Base-by-base conservation (phyloP, 2,888 invertebrate genomes). In the Oxytorus armatus region DNA sequence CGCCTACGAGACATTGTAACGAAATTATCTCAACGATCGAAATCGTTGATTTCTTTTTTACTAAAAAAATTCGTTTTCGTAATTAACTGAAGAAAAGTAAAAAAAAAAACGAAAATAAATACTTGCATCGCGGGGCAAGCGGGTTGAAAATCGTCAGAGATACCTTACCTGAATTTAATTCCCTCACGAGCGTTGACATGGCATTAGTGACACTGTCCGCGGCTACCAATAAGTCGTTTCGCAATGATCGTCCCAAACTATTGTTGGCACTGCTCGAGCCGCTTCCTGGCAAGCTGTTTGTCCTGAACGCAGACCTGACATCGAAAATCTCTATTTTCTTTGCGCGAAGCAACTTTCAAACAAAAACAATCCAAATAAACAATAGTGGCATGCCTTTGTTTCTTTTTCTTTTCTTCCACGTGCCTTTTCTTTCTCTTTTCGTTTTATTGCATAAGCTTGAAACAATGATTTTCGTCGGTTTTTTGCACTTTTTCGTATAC, bases 171-270 rank as follows among this genome's bases (percentile, higher is more conserved):
- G 97, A 97, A 93, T 98, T 98, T 70, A 99, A 95, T 93, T 99
- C 99, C 92, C 97, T 95, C 86, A 99, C 99, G 86, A 99, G 95
- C 25, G 98, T 97, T 39, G 98, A 98, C 98, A 99, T 99, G 81
- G 99, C 99, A 92, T 97, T 97, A 81, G 99, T 98, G 86, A 99
- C 98, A 29, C 98, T 98, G 93, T 99, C 99, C 53, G 99, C 99
- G 57, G 99, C 98, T 89, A 97, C 96, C 85, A 99, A 94, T 72
- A 99, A 94, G 92, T 98, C 98, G 90, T 97, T 97, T 88, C 96
- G 93, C 66, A 97, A 94, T 85, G 94, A 96, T 86, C 96, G 93
- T 83, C 94, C 93, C 85, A 90, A 88, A 86, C 90, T 91, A 90
- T 91, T 91, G 88, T 90, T 91, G 82, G 90, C 91, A 85, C 91